Conservation (phyloP, 1,140 invertebrate species). For the Calephelis virginiensis region DNA sequence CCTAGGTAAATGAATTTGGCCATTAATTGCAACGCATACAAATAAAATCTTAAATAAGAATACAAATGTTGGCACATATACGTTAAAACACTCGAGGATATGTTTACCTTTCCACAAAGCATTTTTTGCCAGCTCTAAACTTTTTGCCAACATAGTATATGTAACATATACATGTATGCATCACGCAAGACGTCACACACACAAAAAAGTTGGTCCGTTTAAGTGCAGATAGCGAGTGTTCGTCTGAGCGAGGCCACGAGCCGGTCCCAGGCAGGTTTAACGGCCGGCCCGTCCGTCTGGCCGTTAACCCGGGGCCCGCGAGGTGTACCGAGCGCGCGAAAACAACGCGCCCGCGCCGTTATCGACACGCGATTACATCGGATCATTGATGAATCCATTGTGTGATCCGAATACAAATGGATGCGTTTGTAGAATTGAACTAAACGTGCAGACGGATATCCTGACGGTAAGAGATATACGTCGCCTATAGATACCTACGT, state of each 20-base stretch:
- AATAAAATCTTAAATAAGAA: no score
- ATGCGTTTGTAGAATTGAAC: no score
- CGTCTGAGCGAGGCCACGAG: slow-evolving; percentile 45
- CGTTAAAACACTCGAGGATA: neutral
- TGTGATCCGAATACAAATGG: neutral
- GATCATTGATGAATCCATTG: slow-evolving; percentile 42
- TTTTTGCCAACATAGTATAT: neutral
- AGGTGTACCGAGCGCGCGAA: slow-evolving; percentile 60
- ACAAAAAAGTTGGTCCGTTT: slow-evolving; percentile 17
- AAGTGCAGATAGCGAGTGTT: slow-evolving; percentile 33
- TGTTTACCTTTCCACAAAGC: neutral
- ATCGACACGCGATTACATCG: slow-evolving; percentile 43
- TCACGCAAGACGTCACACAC: slow-evolving; percentile 16
- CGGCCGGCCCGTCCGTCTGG: slow-evolving; percentile 72
- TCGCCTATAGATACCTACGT: no score
- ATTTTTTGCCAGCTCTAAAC: neutral
- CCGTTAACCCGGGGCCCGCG: slow-evolving; percentile 72
- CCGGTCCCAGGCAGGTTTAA: slow-evolving; percentile 67
- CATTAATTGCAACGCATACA: no score
- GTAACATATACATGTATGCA: slow-evolving; percentile 14
- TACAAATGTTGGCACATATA: neutral
- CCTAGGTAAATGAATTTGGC: no score
- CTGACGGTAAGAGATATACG: no score
- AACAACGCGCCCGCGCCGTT: slow-evolving; percentile 67
- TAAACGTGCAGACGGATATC: no score